Percentiles rank a stretch among this genome's conserved stretches.
These are phyloP conservation scores for Drosophila trapezifrons DNA, from an alignment of 1,140 invertebrate species.

Conservation along the genomic window DNA sequence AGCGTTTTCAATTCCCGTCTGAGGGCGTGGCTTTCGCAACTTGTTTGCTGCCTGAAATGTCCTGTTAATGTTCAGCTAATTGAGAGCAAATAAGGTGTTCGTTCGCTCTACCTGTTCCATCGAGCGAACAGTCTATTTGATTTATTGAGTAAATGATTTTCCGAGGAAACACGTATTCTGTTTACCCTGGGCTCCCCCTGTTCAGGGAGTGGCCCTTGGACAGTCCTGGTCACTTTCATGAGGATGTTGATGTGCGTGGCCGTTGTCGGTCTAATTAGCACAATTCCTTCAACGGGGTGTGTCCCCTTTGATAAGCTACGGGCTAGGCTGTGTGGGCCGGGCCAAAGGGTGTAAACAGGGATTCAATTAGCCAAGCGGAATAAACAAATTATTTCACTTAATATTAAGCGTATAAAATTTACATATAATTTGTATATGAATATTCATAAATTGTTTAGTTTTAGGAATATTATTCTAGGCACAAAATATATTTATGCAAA, in stretches of 20 bases:
- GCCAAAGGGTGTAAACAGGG: background rate
- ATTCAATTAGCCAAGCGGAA: conserved; percentile 23
- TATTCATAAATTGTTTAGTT: conserved; percentile 8
- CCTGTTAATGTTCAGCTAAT: conserved; percentile 65
- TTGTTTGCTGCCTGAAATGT: conserved; percentile 48
- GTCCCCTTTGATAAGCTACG: conserved; percentile 25
- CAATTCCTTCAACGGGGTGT: conserved; percentile 50
- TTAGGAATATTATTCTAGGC: background rate
- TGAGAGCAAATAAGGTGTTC: conserved; percentile 67
- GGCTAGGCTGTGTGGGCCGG: background rate
- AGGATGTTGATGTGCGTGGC: conserved; percentile 55
- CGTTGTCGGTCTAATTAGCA: conserved; percentile 59
- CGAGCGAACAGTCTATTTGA: conserved; percentile 53
- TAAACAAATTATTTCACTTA: conserved; percentile 18
- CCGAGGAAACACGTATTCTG: conserved; percentile 51
- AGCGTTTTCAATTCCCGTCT: conserved; percentile 31
- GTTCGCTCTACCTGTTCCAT: conserved; percentile 29
- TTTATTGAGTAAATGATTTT: conserved; percentile 74
- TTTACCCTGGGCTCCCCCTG: conserved; percentile 14
- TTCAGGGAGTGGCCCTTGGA: conserved; percentile 31
- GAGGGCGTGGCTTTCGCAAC: conserved; percentile 1
- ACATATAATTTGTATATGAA: background rate
- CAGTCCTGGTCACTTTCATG: conserved; percentile 31
- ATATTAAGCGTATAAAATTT: conserved; percentile 6
- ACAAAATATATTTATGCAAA: background rate